Evolutionary conservation across 2,113 vertebrate species (phyloP).

Genomic region (Ondatra zibethicus): DNA sequence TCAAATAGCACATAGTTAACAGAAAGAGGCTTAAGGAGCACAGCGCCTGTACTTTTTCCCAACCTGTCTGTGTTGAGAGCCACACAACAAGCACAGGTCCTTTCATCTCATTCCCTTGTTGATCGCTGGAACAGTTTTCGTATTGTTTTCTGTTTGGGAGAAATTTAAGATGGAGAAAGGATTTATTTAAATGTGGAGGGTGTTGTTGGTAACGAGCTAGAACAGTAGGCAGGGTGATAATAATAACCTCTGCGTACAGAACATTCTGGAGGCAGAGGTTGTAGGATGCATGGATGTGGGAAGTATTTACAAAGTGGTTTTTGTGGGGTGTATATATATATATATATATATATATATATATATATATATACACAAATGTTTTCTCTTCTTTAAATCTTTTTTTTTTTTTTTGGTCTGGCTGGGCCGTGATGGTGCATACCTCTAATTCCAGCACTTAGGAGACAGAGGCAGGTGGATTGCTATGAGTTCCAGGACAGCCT

Average conservation of each 20-base stretch:
- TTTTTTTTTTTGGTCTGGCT: neutral
- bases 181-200: neutral
- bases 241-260: neutral
- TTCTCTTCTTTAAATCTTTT: neutral
- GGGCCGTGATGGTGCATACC: rapidly evolving
- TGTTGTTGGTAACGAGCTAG: neutral
- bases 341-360: too few relatives aligned
- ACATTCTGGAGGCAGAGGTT: constrained; percentile 28
- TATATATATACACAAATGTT: neutral
- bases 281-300: neutral
- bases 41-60: neutral
- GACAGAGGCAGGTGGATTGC: neutral
- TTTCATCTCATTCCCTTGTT: neutral
- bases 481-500: neutral
- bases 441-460: neutral
- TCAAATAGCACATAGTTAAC: neutral
- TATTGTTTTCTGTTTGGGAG: neutral
- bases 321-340: neutral
- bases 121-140: neutral
- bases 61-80: neutral
- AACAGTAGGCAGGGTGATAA: neutral
- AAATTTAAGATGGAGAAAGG: constrained; percentile 14
- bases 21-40: neutral
- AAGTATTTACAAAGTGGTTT: constrained; percentile 29
- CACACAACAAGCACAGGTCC: neutral